These are phyloP conservation scores for Lathamus discolor DNA, from an alignment of 2,113 vertebrate species.

Conservation along the genomic window DNA sequence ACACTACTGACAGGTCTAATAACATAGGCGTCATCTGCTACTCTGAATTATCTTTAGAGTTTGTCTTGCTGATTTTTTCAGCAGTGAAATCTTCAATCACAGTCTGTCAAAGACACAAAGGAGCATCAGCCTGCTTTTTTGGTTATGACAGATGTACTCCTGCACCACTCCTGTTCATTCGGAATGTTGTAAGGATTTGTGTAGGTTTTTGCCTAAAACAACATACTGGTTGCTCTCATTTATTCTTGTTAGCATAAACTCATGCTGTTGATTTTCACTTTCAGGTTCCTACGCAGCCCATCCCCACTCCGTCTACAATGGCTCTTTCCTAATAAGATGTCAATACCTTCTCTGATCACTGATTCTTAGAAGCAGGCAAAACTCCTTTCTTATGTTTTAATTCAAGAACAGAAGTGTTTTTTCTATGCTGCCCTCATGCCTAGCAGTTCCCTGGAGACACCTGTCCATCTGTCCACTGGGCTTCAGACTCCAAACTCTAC, in stretches of 20 bases:
- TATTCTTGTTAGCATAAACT: background rate
- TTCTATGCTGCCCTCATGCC: background rate
- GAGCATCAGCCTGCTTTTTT: background rate
- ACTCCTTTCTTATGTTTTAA: background rate
- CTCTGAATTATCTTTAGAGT: background rate
- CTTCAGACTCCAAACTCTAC: background rate
- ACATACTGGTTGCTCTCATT: background rate
- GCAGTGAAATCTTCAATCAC: constrained; percentile 35
- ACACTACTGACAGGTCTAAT: constrained; percentile 40
- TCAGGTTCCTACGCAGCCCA: background rate
- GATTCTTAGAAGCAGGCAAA: background rate
- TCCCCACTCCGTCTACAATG: background rate
- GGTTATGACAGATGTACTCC: constrained; percentile 8
- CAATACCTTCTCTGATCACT: background rate
- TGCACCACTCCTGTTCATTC: background rate
- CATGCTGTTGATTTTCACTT: background rate
- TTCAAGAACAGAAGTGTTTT: background rate
- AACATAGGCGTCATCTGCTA: constrained; percentile 17
- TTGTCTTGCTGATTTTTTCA: background rate
- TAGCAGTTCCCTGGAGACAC: background rate
- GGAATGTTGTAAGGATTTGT: constrained; percentile 4
- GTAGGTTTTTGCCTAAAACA: constrained; percentile 5
- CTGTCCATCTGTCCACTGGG: background rate
- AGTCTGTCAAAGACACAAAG: constrained; percentile 36
- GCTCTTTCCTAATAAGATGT: background rate